A percentile compares a stretch with the other conserved stretches of the same genome.
Conservation (phyloP, 2,113 vertebrate genomes). For the Phocoena phocoena region DNA sequence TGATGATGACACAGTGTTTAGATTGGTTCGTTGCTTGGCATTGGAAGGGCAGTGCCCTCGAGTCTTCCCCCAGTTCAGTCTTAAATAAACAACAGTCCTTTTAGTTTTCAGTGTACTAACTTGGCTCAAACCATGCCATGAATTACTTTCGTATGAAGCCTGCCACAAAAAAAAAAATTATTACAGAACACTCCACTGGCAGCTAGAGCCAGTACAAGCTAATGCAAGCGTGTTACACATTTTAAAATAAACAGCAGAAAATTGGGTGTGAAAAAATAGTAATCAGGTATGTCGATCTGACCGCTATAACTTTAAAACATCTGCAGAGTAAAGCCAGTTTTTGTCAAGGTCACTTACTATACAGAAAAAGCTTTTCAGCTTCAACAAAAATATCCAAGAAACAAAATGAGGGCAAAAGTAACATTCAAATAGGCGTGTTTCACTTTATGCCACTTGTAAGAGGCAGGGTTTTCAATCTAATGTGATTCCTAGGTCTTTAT, state of each 20-base stretch:
- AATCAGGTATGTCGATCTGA: constrained; percentile 62
- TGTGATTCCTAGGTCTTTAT: not conserved
- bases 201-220: constrained; percentile 46
- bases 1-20: constrained; percentile 26
- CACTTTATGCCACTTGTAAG: constrained; percentile 23
- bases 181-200: constrained; percentile 43
- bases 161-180: constrained; percentile 12
- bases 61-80: constrained; percentile 20
- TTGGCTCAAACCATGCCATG: constrained; percentile 38
- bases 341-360: constrained; percentile 69
- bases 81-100: constrained; percentile 60
- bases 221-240: constrained; percentile 64
- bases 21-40: constrained; percentile 19
- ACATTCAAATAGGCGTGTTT: constrained; percentile 48
- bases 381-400: constrained; percentile 62
- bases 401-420: constrained; percentile 42
- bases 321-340: constrained; percentile 52
- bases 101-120: constrained; percentile 32
- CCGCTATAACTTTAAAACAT: constrained; percentile 29
- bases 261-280: constrained; percentile 67
- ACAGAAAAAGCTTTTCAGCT: constrained; percentile 65
- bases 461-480: constrained; percentile 13
- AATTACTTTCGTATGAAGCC: constrained; percentile 56
- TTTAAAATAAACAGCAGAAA: constrained; percentile 72
- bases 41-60: not conserved